phyloP scores from a whole-genome alignment of 2,888 invertebrate genomes.

The Eupsilia transversa region DNA sequence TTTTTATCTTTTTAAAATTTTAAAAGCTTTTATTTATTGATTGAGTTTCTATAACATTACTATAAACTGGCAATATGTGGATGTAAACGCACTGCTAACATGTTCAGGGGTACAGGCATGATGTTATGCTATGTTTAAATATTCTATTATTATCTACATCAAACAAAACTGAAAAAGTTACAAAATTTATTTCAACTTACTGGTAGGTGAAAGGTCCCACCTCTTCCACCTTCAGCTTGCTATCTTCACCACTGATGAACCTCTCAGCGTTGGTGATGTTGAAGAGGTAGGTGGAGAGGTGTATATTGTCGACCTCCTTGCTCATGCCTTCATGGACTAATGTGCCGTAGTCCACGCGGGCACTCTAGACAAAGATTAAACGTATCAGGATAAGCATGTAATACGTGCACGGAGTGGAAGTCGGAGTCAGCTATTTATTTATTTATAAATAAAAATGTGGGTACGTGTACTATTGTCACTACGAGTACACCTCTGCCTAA shows the following conservation, averaged over 20 bases:
- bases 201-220: slow-evolving; percentile 96
- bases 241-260: slow-evolving; percentile 92
- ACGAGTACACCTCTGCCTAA: too few relatives aligned
- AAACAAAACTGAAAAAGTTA: too few relatives aligned
- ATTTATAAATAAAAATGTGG: too few relatives aligned
- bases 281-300: slow-evolving; percentile 93
- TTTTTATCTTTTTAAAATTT: too few relatives aligned
- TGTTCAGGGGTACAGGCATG: neutral
- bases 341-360: slow-evolving; percentile 89
- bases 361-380: slow-evolving; percentile 54
- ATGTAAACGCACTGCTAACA: too few relatives aligned
- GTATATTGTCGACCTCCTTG: slow-evolving; percentile 92
- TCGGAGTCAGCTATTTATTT: neutral
- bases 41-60: too few relatives aligned
- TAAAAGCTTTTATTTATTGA: too few relatives aligned
- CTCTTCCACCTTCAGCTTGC: slow-evolving; percentile 93
- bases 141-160: too few relatives aligned
- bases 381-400: neutral
- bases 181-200: slow-evolving; percentile 85
- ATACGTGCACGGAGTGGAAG: too few relatives aligned
- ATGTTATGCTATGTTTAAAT: too few relatives aligned
- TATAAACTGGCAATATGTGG: too few relatives aligned
- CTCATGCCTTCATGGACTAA: slow-evolving; percentile 91
- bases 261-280: slow-evolving; percentile 94
- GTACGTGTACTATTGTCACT: too few relatives aligned